Evolutionary conservation across 2,797 vertebrate species (phyloP).

Genomic region (Monodelphis domestica): DNA sequence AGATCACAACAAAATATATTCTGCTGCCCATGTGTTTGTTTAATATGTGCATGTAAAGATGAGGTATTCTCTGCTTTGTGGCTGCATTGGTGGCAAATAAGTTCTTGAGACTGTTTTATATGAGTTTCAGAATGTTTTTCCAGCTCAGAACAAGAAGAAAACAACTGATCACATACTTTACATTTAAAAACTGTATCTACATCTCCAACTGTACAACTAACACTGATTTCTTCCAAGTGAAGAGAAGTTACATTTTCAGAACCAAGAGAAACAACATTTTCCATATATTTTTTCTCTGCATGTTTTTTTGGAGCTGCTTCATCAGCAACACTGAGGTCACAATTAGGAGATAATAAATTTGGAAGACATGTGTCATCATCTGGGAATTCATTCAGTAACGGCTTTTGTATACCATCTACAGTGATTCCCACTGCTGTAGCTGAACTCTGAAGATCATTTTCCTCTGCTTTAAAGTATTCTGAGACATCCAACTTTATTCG

Average conservation of each 20-base stretch:
- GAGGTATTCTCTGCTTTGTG: constrained; percentile 67
- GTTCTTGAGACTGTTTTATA: constrained; percentile 69
- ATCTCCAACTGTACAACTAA: constrained; percentile 22
- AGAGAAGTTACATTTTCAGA: constrained; percentile 43
- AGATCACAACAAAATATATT: constrained; percentile 83
- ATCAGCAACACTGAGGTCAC: constrained; percentile 85
- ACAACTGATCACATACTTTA: constrained; percentile 19
- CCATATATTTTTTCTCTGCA: constrained; percentile 82
- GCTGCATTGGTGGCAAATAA: constrained; percentile 64
- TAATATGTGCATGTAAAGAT: neutral
- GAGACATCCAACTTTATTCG: constrained; percentile 78
- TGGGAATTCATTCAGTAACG: neutral
- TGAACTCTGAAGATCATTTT: constrained; percentile 28
- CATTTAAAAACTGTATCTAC: constrained; percentile 60
- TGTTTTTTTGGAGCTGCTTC: constrained; percentile 88
- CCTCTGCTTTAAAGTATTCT: constrained; percentile 25
- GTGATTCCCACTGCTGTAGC: neutral
- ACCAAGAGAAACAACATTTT: constrained; percentile 63
- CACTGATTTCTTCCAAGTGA: constrained; percentile 59
- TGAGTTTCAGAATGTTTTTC: constrained; percentile 68
- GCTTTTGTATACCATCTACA: constrained; percentile 1
- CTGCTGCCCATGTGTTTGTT: constrained; percentile 67
- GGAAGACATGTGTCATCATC: constrained; percentile 52
- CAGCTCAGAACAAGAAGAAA: constrained; percentile 75
- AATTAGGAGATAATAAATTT: constrained; percentile 77